Evolutionary conservation across 2,113 vertebrate genomes (phyloP), one percentile per base, ranked within the genome.

Genomic region (Desmodus rotundus): DNA sequence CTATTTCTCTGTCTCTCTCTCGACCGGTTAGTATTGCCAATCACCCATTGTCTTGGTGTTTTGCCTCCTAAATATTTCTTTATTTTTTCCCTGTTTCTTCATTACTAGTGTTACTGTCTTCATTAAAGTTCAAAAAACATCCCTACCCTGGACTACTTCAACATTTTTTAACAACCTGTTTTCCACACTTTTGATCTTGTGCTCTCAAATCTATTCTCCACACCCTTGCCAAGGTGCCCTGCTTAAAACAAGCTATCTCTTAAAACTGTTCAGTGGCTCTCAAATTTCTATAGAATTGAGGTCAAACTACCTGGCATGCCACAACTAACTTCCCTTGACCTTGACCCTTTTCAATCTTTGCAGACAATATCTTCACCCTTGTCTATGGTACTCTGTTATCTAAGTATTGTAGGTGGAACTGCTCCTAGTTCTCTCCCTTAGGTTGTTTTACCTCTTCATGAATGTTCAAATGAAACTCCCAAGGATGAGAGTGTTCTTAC

Each of bases 161-260:
- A 7, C 47, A 41, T 16, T 84, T 6, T 9, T 77, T 82, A 36
- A 56, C 5, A 61, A 11, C 16, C n/a, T 73, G 7, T 11, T 83
- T 63, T 50, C 5, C 82, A 17, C 14, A 22, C 11, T 91, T 74
- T 24, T 78, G 41, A 24, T 61, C 31, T n/a, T 61, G 19, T 10
- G 2, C 1, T 67, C 24, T 87, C 52, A 67, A n/a, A 38, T 38
- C 52, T 83, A 6, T 58, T 77, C n/a, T 83, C 10, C 19, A 68
- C 0, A 22, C 3, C 1, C 31, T 5, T 63, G 31, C 17, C 12
- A 11, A 0, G 8, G 14, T 54, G 2, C 1, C 1, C 65, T 76
- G 31, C 36, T 36, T 74, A 33, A 85, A 84, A 26, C 26, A 81
- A 58, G 56, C 2, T 9, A 82, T 36, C 19, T 78, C n/a, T 83